Percentiles rank a stretch among this genome's conserved stretches.
These are phyloP conservation scores for Perdita meconis DNA, from an alignment of 2,888 invertebrate species.

Conservation along the genomic window DNA sequence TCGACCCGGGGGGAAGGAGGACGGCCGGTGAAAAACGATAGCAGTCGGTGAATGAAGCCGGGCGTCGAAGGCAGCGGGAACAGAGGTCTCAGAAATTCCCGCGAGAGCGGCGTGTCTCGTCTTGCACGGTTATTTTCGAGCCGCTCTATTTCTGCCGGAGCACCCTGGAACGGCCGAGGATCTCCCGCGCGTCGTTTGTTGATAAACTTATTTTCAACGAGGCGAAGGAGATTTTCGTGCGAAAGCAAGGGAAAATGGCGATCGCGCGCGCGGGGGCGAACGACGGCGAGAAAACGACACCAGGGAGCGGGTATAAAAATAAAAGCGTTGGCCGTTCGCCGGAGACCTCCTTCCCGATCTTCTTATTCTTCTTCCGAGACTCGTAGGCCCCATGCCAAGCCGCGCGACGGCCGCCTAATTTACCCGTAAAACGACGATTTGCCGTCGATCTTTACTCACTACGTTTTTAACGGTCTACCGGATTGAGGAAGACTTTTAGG, in stretches of 20 bases:
- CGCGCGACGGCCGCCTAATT: constrained; percentile 62
- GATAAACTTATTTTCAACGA: constrained; percentile 74
- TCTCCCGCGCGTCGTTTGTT: constrained; percentile 72
- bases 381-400: constrained; percentile 73
- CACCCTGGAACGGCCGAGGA: constrained; percentile 55
- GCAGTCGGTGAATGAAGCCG: constrained; percentile 17
- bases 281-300: constrained; percentile 37
- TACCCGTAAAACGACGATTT: constrained; percentile 58
- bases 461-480: constrained; percentile 9
- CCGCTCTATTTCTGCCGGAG: constrained; percentile 69
- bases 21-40: constrained; percentile 4
- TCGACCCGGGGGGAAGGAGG: too few species aligned
- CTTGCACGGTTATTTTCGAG: constrained; percentile 65
- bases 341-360: constrained; percentile 59
- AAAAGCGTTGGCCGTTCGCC: constrained; percentile 72
- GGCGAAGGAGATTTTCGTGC: constrained; percentile 45
- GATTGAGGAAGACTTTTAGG: constrained; percentile 11
- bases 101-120: constrained; percentile 37
- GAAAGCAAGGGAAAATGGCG: constrained; percentile 63
- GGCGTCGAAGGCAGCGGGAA: background rate
- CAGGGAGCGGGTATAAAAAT: constrained; percentile 53
- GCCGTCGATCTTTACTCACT: constrained; percentile 1
- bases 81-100: background rate
- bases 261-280: constrained; percentile 38
- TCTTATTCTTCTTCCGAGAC: constrained; percentile 68